Conservation (phyloP, 2,888 invertebrate species). For the Ctenicera cuprea region DNA sequence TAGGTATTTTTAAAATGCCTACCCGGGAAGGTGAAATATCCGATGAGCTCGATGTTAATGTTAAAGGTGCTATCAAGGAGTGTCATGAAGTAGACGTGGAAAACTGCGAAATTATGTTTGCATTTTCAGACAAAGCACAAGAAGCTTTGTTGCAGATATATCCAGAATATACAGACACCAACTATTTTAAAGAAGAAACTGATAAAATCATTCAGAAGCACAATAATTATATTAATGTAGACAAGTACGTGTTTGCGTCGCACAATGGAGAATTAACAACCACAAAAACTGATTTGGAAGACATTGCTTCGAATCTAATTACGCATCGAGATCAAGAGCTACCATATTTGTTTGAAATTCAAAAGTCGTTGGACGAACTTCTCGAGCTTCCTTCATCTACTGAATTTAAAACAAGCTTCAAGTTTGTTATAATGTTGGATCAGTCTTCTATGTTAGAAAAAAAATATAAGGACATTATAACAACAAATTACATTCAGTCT, state of each 20-base stretch:
- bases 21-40: conserved; percentile 1
- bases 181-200: conserved; percentile 16
- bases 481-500: conserved; percentile 18
- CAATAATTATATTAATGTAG: conserved; percentile 26
- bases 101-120: conserved; percentile 33
- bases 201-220: neutral
- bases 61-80: conserved; percentile 12
- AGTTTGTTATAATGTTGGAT: conserved; percentile 27
- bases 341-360: neutral
- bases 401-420: conserved; percentile 18
- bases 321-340: neutral
- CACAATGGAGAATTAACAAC: conserved; percentile 20
- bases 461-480: conserved; percentile 7
- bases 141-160: conserved; percentile 27
- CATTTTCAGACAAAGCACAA: conserved; percentile 28
- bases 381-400: neutral
- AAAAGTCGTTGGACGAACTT: conserved; percentile 11
- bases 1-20: conserved; percentile 39
- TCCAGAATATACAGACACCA: conserved; percentile 36
- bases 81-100: conserved; percentile 2
- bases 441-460: conserved; percentile 19
- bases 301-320: neutral
- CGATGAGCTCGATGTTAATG: conserved; percentile 8
- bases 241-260: conserved; percentile 39
- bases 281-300: neutral